Conservation (phyloP, 2,113 vertebrate species). For the Petroica traversi region DNA sequence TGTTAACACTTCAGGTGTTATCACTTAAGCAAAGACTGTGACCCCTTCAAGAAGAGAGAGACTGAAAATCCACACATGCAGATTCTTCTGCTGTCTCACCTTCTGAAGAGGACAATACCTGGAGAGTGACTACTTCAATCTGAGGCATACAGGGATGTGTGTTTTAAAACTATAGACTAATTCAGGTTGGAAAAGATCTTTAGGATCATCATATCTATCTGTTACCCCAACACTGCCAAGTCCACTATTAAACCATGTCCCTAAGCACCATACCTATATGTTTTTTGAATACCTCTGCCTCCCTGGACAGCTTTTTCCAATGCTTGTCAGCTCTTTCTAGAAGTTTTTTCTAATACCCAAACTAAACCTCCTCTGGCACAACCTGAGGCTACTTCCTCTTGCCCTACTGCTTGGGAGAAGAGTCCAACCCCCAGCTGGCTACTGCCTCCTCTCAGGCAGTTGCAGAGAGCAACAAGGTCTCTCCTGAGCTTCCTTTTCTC, state of each 20-base stretch:
- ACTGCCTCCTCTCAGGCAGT: background rate
- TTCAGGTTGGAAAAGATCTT: background rate
- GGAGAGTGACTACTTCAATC: background rate
- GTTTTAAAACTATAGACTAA: background rate
- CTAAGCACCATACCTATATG: background rate
- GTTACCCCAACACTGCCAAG: background rate
- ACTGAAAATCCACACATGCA: fast-evolving
- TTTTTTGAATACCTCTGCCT: background rate
- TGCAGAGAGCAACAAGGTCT: background rate
- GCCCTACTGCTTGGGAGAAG: background rate
- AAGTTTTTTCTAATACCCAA: background rate
- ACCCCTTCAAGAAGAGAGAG: background rate
- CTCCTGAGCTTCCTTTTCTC: background rate
- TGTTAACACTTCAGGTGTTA: background rate
- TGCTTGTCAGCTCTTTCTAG: background rate
- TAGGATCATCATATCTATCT: background rate
- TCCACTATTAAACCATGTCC: background rate
- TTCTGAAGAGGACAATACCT: background rate
- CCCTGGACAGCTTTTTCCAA: background rate
- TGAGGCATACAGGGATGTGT: background rate
- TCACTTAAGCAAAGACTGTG: background rate
- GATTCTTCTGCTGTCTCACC: background rate
- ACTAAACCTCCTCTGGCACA: background rate
- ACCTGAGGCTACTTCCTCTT: background rate
- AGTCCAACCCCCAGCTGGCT: fast-evolving